phyloP scores from a whole-genome alignment of 1,140 invertebrate species.

The Cephus cinctus region DNA sequence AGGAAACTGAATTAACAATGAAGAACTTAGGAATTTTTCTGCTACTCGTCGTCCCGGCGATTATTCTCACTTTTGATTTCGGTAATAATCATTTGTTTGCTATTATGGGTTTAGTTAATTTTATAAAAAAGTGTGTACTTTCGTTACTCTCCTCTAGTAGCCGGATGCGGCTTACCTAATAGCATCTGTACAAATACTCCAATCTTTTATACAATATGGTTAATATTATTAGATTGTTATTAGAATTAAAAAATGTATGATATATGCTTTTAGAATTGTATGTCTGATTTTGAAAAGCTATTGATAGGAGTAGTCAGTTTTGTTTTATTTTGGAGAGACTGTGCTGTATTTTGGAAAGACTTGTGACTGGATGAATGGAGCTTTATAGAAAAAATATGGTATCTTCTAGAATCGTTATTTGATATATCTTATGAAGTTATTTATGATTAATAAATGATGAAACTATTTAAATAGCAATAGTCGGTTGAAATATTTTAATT shows the following conservation, averaged over 20 bases:
- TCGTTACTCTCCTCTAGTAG: constrained; percentile 7
- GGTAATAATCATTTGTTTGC: constrained; percentile 53
- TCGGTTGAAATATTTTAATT: too few species aligned
- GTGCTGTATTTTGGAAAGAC: neutral
- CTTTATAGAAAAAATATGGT: neutral
- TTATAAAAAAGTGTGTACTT: constrained; percentile 2
- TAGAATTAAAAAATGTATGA: neutral
- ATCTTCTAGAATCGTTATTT: neutral
- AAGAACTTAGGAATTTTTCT: constrained; percentile 59
- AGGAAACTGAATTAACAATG: constrained; percentile 48
- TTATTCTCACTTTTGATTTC: constrained; percentile 58
- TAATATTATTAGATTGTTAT: neutral
- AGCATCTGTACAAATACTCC: constrained; percentile 12
- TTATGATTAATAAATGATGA: too few species aligned
- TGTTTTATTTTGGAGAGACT: neutral
- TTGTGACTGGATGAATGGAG: neutral
- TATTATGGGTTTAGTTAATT: neutral
- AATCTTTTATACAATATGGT: neutral
- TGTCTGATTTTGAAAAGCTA: neutral
- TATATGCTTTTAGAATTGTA: neutral
- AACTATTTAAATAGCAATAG: too few species aligned
- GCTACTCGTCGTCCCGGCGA: constrained; percentile 58
- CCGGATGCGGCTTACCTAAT: constrained; percentile 16
- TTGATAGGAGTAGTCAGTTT: neutral
- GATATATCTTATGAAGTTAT: too few species aligned